Percentiles rank a stretch among this genome's conserved stretches.
These are phyloP conservation scores for Hypolimnas misippus DNA, from an alignment of 2,888 invertebrate species.

Conservation along the genomic window DNA sequence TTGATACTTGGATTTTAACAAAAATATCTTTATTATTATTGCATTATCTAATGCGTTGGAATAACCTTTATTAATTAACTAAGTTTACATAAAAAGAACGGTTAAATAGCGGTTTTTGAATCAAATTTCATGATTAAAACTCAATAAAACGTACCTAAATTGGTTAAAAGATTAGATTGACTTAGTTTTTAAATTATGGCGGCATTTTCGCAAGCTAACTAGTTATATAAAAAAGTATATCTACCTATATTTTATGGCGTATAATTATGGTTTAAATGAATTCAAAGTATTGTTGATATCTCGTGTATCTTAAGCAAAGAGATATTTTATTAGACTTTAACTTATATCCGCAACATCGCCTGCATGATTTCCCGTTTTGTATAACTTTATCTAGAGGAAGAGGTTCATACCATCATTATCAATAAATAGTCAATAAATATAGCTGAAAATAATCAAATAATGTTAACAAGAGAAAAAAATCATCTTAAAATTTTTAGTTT, in stretches of 20 bases:
- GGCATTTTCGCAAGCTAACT: neutral
- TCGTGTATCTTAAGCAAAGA: neutral
- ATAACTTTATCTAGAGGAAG: too few species aligned
- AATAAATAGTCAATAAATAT: too few species aligned
- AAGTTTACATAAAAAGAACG: conserved; percentile 17
- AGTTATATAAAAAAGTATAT: too few species aligned
- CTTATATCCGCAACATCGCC: too few species aligned
- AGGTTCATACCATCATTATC: too few species aligned
- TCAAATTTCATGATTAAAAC: conserved; percentile 24
- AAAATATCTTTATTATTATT: conserved; percentile 16
- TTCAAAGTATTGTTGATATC: neutral
- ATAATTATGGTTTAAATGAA: neutral
- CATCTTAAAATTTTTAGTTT: too few species aligned
- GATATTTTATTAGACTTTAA: too few species aligned
- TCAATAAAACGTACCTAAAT: conserved; percentile 24
- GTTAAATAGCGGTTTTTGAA: conserved; percentile 29
- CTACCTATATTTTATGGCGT: neutral
- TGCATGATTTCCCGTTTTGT: too few species aligned
- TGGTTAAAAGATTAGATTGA: conserved; percentile 22
- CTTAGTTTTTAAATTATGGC: conserved; percentile 2
- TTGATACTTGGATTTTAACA: neutral
- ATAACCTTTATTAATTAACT: neutral
- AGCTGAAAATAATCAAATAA: too few species aligned
- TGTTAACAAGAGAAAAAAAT: too few species aligned
- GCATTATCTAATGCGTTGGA: neutral